Base-by-base conservation (phyloP, 2,888 invertebrate species). In the Diaphora mendica region DNA sequence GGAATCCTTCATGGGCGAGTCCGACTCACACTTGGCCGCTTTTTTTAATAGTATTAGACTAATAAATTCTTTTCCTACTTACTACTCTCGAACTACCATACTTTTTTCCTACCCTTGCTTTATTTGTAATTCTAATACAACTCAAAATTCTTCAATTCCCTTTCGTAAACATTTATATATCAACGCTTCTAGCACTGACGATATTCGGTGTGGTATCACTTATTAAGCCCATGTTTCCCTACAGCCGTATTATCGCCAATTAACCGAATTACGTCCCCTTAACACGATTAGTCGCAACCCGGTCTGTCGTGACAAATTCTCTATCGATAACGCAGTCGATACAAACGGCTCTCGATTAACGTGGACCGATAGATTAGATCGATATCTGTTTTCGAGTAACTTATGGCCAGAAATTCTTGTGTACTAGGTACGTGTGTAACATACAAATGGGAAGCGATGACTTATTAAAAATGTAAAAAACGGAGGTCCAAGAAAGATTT, bases 311-410 rank as follows among this genome's bases (percentile, higher is more conserved):
- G 94, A 95, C 94, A 94, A 94, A 94, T 93, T 90, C 90, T 77
- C 85, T 87, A 91, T 91, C 91, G 92, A 93, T 93, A 92, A 85
- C 68, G 88, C 80, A 82, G 85, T 91, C 91, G 92, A 91, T 91
- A 91, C 90, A 89, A 89, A 87, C 87, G 85, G 77, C 89, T 88
- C 87, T 91, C 91, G 93, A 93, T 93, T 92, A 92, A 92, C 92
- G 90, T 91, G 91, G 87, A 92, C 91, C 92, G 91, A 92, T 90
- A 91, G 93, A 93, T 93, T 89, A 93, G 93, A 94, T 94, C 92
- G 90, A 90, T 92, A 94, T 93, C 94, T 88, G 81, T 82, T 77
- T 82, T 87, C 84, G 88, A 88, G 90, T 91, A 91, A 92, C 90
- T 85, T 89, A 92, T 90, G 89, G 86, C 80, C 79, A 74, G 80